Evolutionary conservation across 1,140 invertebrate genomes (phyloP).

Genomic region (Heliothis virescens): DNA sequence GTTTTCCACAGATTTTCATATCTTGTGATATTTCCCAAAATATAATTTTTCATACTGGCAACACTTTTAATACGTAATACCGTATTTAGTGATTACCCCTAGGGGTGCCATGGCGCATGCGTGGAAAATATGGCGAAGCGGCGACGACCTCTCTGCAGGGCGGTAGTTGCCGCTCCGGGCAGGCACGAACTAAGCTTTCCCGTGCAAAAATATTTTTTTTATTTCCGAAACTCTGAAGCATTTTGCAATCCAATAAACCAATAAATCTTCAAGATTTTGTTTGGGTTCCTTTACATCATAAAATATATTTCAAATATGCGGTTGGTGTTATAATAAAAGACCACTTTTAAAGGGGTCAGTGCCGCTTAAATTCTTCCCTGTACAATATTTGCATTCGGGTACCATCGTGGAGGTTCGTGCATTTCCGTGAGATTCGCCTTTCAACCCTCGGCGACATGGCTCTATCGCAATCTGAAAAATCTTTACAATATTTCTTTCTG

Average conservation of each 20-base stretch:
- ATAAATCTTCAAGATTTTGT: neutral
- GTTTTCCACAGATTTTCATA: too few species aligned
- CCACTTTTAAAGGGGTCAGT: constrained; percentile 57
- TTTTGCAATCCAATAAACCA: neutral
- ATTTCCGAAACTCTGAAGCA: neutral
- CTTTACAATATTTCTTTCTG: constrained; percentile 75
- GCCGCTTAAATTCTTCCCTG: constrained; percentile 67
- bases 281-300: neutral
- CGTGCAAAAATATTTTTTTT: constrained; percentile 23
- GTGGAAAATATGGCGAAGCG: constrained; percentile 76
- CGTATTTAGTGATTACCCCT: constrained; percentile 74
- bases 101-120: constrained; percentile 76
- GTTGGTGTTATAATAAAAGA: constrained; percentile 2
- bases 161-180: constrained; percentile 53
- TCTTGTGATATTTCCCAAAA: neutral
- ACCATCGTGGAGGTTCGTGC: constrained; percentile 71
- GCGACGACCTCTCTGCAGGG: constrained; percentile 78
- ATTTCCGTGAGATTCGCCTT: constrained; percentile 76
- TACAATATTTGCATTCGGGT: constrained; percentile 76
- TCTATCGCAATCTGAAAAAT: constrained; percentile 76
- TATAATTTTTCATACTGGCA: constrained; percentile 55
- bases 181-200: constrained; percentile 63
- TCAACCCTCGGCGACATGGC: constrained; percentile 81
- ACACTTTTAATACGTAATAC: constrained; percentile 61
- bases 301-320: neutral